phyloP scores from a whole-genome alignment of 2,797 vertebrate species.

The Ptychobarbus kaznakovi region DNA sequence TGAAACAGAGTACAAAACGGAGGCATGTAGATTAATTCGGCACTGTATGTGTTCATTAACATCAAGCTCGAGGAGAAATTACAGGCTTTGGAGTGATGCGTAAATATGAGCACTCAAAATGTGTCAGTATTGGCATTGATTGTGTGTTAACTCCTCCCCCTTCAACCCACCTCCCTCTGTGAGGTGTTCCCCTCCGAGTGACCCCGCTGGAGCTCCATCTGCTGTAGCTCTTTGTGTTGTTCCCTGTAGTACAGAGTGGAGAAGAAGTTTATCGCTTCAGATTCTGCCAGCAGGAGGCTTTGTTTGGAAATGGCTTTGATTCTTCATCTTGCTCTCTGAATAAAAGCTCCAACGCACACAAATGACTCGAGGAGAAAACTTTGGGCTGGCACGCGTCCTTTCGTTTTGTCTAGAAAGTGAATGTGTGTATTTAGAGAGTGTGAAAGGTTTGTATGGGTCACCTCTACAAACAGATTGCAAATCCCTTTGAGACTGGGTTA shows the following conservation, averaged over 20 bases:
- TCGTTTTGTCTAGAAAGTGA: constrained; percentile 20
- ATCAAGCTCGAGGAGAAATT: neutral
- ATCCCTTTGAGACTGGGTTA: neutral
- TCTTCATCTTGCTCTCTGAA: constrained; percentile 33
- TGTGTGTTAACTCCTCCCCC: constrained; percentile 38
- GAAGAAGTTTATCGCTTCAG: constrained; percentile 51
- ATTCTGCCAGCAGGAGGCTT: constrained; percentile 39
- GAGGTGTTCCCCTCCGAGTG: constrained; percentile 25
- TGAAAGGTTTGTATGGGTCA: constrained; percentile 22
- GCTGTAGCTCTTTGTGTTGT: constrained; percentile 38
- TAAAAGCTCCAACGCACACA: constrained; percentile 12
- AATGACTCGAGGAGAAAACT: constrained; percentile 18
- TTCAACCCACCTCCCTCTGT: constrained; percentile 11
- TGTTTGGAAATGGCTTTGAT: constrained; percentile 50
- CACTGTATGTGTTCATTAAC: neutral
- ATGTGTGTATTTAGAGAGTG: neutral
- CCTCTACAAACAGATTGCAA: neutral
- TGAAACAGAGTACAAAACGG: neutral
- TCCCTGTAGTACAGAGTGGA: constrained; percentile 44
- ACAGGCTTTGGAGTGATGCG: constrained; percentile 5
- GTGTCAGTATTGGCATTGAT: constrained; percentile 33
- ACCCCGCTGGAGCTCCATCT: constrained; percentile 52
- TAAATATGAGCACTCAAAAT: constrained; percentile 24
- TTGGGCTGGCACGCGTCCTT: neutral
- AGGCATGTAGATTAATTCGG: neutral